A percentile compares a stretch with the other conserved stretches of the same genome.
These are phyloP conservation scores for Sebastolobus alascanus DNA, from an alignment of 2,797 vertebrate species.

Conservation along the genomic window DNA sequence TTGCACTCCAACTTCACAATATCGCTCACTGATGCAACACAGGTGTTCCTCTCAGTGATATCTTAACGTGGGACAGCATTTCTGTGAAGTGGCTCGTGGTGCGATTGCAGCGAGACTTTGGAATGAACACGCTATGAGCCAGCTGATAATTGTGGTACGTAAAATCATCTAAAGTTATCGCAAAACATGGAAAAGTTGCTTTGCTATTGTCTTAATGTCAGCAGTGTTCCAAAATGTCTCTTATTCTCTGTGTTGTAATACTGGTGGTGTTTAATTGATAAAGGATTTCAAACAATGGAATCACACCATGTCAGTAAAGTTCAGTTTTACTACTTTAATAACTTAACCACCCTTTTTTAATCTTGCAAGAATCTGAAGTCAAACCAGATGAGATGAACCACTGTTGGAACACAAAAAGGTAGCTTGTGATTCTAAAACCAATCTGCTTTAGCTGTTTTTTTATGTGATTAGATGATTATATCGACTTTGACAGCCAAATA, in stretches of 20 bases:
- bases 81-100: background rate
- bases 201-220: background rate
- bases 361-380: background rate
- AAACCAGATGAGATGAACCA: background rate
- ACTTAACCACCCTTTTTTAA: background rate
- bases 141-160: conserved; percentile 43
- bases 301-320: background rate
- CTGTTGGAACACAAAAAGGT: background rate
- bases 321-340: background rate
- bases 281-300: background rate
- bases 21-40: conserved; percentile 14
- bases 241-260: background rate
- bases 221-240: background rate
- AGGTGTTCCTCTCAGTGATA: conserved; percentile 28
- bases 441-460: background rate
- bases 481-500: background rate
- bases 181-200: background rate
- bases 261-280: background rate
- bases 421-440: background rate
- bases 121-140: conserved; percentile 22
- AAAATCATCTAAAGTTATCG: background rate
- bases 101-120: conserved; percentile 20
- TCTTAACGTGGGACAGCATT: conserved; percentile 2
- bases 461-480: background rate
- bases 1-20: conserved; percentile 17